A percentile compares a stretch with the other conserved stretches of the same genome.
phyloP scores from a whole-genome alignment of 2,888 invertebrate species.

The Cryptus armator region DNA sequence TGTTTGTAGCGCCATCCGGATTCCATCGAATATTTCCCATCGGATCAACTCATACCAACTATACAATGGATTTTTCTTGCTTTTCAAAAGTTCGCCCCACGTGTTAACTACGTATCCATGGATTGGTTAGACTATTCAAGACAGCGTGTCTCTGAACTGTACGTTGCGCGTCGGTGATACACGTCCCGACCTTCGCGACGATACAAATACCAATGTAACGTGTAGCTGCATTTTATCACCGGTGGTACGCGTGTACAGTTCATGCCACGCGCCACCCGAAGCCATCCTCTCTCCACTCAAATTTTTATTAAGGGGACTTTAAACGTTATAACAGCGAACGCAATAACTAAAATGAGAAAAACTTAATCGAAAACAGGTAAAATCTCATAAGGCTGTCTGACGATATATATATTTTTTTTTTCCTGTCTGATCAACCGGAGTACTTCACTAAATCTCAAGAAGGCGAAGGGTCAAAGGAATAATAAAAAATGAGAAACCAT shows the following conservation, averaged over 20 bases:
- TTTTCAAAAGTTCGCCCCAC: too few relatives aligned
- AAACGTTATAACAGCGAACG: not conserved
- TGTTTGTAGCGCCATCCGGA: too few relatives aligned
- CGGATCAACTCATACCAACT: too few relatives aligned
- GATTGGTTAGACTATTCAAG: too few relatives aligned
- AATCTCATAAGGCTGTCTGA: not conserved
- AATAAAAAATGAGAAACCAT: too few relatives aligned
- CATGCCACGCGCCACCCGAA: not conserved
- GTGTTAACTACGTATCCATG: too few relatives aligned
- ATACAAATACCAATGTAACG: not conserved
- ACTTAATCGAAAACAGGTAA: not conserved
- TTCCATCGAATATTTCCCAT: too few relatives aligned
- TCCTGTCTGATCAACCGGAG: too few relatives aligned
- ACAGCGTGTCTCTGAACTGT: not conserved
- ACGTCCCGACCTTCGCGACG: not conserved
- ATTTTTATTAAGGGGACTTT: not conserved
- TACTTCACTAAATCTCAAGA: too few relatives aligned
- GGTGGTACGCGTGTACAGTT: slow-evolving; percentile 7
- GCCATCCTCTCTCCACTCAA: not conserved
- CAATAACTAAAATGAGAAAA: not conserved
- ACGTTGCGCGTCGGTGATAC: slow-evolving; percentile 2
- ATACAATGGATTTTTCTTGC: too few relatives aligned
- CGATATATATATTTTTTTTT: too few relatives aligned
- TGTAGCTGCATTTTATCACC: slow-evolving; percentile 12
- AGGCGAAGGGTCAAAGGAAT: too few relatives aligned